Conservation (phyloP, 1,140 invertebrate genomes). For the Holotrichia oblita region DNA sequence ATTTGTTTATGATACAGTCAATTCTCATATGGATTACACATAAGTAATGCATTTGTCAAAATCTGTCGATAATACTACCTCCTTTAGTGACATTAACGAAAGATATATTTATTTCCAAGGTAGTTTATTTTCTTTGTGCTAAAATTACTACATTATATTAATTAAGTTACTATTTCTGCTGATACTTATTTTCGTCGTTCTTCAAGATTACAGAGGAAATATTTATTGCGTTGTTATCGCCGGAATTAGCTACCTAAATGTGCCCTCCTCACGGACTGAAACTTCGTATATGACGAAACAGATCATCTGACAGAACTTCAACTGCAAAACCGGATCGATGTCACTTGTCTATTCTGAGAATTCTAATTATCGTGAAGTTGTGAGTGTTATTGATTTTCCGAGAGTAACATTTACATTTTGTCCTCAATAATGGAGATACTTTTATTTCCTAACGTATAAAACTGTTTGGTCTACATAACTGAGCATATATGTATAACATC, state of each 20-base stretch:
- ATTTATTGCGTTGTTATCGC: conserved; percentile 6
- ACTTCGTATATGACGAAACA: background rate
- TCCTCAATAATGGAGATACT: conserved; percentile 27
- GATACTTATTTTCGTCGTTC: no score
- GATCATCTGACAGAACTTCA: conserved; percentile 6
- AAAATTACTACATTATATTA: no score
- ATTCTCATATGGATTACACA: no score
- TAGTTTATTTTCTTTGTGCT: no score
- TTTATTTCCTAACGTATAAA: background rate
- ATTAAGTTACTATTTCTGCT: no score
- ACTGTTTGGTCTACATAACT: background rate
- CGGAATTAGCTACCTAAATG: background rate
- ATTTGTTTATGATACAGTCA: no score
- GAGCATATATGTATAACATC: no score
- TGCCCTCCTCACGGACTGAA: background rate
- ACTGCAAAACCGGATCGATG: conserved; percentile 25
- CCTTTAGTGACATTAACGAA: no score
- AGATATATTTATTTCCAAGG: no score
- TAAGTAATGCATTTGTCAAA: no score
- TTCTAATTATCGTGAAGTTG: conserved; percentile 26
- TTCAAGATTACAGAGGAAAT: background rate
- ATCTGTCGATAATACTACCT: no score
- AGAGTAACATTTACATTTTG: no score
- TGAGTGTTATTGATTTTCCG: conserved; percentile 30
- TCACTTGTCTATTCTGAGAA: conserved; percentile 32